phyloP scores from a whole-genome alignment of 1,140 invertebrate genomes.

The Euglossa dilemma region DNA sequence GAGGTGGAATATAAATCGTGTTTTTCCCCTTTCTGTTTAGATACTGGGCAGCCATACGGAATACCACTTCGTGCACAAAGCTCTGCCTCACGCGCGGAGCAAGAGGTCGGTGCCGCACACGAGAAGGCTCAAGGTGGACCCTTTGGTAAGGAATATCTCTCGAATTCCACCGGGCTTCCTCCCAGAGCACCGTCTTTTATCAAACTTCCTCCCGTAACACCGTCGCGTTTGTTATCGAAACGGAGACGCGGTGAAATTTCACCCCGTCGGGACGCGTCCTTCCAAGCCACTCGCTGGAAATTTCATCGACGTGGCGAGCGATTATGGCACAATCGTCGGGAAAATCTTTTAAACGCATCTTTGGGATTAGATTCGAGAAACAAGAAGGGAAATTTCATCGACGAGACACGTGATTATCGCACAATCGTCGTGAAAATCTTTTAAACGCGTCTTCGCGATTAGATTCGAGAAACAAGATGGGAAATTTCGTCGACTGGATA shows the following conservation, averaged over 20 bases:
- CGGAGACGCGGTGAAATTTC: too few relatives aligned
- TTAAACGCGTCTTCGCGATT: too few relatives aligned
- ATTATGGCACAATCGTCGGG: too few relatives aligned
- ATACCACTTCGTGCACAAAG: slow-evolving; percentile 95
- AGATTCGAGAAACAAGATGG: too few relatives aligned
- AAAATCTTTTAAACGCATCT: too few relatives aligned
- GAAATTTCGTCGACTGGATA: too few relatives aligned
- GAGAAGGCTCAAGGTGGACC: slow-evolving; percentile 93
- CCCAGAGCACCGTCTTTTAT: not conserved
- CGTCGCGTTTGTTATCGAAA: not conserved
- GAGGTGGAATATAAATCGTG: not conserved
- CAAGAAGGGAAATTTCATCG: too few relatives aligned
- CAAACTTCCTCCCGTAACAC: not conserved
- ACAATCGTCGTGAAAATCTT: too few relatives aligned
- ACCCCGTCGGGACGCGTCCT: not conserved
- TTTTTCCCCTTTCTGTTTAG: slow-evolving; percentile 83
- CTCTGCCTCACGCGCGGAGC: slow-evolving; percentile 91
- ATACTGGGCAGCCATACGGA: slow-evolving; percentile 91
- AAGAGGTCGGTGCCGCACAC: slow-evolving; percentile 93
- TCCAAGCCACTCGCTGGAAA: not conserved
- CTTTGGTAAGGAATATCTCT: slow-evolving; percentile 89
- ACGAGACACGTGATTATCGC: too few relatives aligned
- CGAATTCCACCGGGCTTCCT: not conserved
- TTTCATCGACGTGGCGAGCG: not conserved
- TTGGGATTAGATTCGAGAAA: too few relatives aligned